Evolutionary conservation across 2,888 invertebrate genomes (phyloP).

Genomic region (Apeira syringaria): DNA sequence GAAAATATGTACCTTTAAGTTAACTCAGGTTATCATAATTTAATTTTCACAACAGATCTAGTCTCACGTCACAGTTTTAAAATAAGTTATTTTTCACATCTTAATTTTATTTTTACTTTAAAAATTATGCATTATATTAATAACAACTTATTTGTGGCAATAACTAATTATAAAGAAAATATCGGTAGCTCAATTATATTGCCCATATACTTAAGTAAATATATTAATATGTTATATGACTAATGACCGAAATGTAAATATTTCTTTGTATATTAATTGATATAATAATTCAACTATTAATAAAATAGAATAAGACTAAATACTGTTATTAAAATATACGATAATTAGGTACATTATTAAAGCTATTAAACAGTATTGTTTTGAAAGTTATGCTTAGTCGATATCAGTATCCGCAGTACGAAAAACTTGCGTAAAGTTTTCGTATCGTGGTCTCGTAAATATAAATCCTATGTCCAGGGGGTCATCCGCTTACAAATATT

Average conservation of each 20-base stretch:
- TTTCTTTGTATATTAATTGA: no score
- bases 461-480: no score
- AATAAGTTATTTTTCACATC: slow-evolving; percentile 62
- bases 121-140: slow-evolving; percentile 18
- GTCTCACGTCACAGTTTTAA: slow-evolving; percentile 82
- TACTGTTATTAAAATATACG: no score
- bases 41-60: slow-evolving; percentile 75
- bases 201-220: slow-evolving; percentile 7
- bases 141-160: slow-evolving; percentile 29
- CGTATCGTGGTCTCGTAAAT: no score
- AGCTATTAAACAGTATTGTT: no score
- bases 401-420: no score
- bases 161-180: slow-evolving; percentile 11
- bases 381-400: no score
- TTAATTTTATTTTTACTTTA: slow-evolving; percentile 35
- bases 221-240: slow-evolving; percentile 2
- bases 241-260: no score
- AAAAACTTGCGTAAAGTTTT: no score
- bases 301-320: no score
- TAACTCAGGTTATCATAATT: slow-evolving; percentile 39
- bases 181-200: slow-evolving; percentile 18
- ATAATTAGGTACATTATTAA: background rate
- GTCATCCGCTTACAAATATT: no score
- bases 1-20: slow-evolving; percentile 19
- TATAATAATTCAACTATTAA: no score